Evolutionary conservation across 2,888 invertebrate species (phyloP).

Genomic region (Sisyra terminalis): DNA sequence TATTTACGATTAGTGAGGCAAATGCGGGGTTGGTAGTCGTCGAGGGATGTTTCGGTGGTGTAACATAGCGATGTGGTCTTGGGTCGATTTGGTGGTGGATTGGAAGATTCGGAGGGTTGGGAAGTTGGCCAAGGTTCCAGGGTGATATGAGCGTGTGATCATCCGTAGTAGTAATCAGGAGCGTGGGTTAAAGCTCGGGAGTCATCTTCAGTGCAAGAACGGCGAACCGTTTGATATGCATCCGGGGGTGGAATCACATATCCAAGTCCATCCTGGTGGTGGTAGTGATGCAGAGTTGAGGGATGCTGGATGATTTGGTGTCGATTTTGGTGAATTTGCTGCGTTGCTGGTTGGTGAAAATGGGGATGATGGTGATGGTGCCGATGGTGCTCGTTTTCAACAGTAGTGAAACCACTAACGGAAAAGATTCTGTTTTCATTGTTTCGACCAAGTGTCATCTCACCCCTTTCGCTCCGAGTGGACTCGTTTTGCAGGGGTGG

Average conservation of each 20-base stretch:
- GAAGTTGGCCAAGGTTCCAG: too few relatives aligned
- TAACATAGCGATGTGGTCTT: too few relatives aligned
- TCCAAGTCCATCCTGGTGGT: conserved; percentile 22
- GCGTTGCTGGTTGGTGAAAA: conserved; percentile 16
- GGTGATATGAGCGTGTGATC: conserved; percentile 27
- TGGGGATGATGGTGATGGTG: conserved; percentile 35
- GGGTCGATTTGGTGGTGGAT: too few relatives aligned
- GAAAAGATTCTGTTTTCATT: too few relatives aligned
- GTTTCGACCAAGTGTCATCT: conserved; percentile 27
- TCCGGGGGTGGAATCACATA: conserved; percentile 23
- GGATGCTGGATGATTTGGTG: too few relatives aligned
- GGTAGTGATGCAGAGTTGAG: conserved; percentile 15
- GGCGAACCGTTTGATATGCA: conserved; percentile 23
- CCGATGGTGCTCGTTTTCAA: not conserved
- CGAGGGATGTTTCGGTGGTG: too few relatives aligned
- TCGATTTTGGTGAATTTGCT: too few relatives aligned
- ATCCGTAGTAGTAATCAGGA: conserved; percentile 61
- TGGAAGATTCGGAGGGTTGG: too few relatives aligned
- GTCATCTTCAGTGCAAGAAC: conserved; percentile 23
- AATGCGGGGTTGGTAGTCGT: too few relatives aligned
- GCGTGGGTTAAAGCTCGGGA: conserved; percentile 46
- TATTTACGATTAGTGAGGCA: too few relatives aligned
- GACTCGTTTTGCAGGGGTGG: not conserved
- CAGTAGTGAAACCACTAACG: too few relatives aligned
- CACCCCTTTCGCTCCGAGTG: conserved; percentile 27